Evolutionary conservation across 2,113 vertebrate species (phyloP).

Genomic region (Oreotrochilus melanogaster): DNA sequence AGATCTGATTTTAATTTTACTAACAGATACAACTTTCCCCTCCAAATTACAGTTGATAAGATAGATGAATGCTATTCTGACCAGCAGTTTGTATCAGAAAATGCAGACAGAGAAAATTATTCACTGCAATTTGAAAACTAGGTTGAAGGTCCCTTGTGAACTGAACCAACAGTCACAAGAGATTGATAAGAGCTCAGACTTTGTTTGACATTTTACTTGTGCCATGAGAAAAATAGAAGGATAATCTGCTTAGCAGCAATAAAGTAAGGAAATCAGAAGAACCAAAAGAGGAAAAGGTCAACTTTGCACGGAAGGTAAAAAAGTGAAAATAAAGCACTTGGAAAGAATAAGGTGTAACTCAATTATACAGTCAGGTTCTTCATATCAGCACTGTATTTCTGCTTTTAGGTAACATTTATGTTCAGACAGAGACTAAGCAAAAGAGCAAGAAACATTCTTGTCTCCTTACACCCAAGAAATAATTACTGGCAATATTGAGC

Average conservation of each 20-base stretch:
- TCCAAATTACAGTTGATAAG: not conserved
- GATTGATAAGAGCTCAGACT: not conserved
- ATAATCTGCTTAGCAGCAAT: not conserved
- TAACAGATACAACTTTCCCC: rapidly evolving
- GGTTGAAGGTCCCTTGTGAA: not conserved
- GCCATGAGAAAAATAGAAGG: not conserved
- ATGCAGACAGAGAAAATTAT: not conserved
- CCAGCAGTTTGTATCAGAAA: not conserved
- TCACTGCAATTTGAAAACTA: not conserved
- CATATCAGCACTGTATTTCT: not conserved
- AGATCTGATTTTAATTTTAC: not conserved
- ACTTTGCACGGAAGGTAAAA: not conserved
- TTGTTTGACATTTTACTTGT: not conserved
- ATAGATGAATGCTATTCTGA: not conserved
- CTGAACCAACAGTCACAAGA: not conserved
- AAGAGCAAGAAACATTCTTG: rapidly evolving
- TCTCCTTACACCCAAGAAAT: not conserved
- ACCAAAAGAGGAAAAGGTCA: not conserved
- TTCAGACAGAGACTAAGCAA: not conserved
- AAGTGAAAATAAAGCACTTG: not conserved
- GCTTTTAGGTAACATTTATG: not conserved
- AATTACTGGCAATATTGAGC: not conserved
- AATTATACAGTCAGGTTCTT: not conserved
- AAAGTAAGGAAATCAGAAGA: not conserved
- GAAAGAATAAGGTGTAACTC: not conserved